phyloP scores from a whole-genome alignment of 2,113 vertebrate genomes.

The Megaceryle torquata region DNA sequence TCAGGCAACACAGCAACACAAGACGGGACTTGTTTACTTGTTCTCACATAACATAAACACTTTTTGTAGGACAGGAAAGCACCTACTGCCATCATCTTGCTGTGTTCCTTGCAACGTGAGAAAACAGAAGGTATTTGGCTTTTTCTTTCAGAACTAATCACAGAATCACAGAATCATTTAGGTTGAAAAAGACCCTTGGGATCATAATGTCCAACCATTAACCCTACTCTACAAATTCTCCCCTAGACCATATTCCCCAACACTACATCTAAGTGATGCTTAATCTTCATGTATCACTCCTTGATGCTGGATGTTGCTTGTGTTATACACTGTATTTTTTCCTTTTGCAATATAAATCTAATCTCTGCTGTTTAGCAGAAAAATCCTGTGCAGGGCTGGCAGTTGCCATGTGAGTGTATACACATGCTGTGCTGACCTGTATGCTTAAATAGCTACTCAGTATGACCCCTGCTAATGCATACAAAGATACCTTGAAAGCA shows the following conservation, averaged over 20 bases:
- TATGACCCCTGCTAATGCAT: neutral
- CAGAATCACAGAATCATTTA: too few species aligned
- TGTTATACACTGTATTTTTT: neutral
- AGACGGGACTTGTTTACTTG: neutral
- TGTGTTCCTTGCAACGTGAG: neutral
- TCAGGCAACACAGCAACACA: neutral
- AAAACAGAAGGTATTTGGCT: neutral
- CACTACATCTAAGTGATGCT: too few species aligned
- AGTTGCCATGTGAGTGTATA: neutral
- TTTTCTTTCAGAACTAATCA: neutral
- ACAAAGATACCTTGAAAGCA: neutral
- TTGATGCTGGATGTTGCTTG: neutral
- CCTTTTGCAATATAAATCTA: neutral
- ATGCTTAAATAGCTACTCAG: neutral
- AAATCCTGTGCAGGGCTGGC: neutral
- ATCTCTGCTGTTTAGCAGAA: neutral
- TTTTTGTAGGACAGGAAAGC: neutral
- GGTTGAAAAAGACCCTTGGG: too few species aligned
- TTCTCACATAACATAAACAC: neutral
- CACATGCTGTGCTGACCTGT: neutral
- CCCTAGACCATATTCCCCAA: too few species aligned
- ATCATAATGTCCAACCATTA: too few species aligned
- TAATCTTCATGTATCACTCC: neutral
- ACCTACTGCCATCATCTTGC: neutral
- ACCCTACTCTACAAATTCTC: too few species aligned